phyloP scores from a whole-genome alignment of 1,140 invertebrate species.

The Amyelois transitella region DNA sequence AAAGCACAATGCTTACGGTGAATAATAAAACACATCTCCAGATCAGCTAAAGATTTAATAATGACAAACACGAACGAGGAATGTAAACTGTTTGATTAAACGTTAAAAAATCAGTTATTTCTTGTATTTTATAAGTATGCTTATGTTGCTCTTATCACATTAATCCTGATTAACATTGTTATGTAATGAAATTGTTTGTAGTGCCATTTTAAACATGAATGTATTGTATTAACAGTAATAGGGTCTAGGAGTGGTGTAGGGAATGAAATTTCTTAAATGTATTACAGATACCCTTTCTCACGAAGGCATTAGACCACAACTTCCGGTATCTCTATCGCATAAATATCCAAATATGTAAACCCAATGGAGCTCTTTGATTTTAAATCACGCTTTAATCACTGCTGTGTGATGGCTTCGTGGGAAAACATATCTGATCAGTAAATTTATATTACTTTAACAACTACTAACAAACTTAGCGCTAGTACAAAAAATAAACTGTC shows the following conservation, averaged over 20 bases:
- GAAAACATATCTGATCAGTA: not conserved
- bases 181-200: too few species aligned
- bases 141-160: too few species aligned
- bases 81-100: slow-evolving; percentile 3
- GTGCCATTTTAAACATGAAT: too few species aligned
- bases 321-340: not conserved
- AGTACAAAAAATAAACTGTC: slow-evolving; percentile 20
- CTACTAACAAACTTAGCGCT: slow-evolving; percentile 9
- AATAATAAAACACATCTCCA: slow-evolving; percentile 16
- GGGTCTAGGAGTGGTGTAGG: too few species aligned
- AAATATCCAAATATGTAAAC: too few species aligned
- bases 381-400: too few species aligned
- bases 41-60: slow-evolving; percentile 27
- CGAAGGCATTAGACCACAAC: not conserved
- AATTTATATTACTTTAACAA: slow-evolving; percentile 1
- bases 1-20: not conserved
- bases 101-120: not conserved
- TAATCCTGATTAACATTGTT: too few species aligned
- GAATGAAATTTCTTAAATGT: not conserved
- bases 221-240: too few species aligned
- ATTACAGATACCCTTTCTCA: not conserved
- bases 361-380: too few species aligned
- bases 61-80: slow-evolving; percentile 24
- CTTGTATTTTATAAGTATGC: too few species aligned
- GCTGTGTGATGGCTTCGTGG: too few species aligned